Evolutionary conservation across 1,140 invertebrate species (phyloP).

Genomic region (Oedothorax gibbosus): DNA sequence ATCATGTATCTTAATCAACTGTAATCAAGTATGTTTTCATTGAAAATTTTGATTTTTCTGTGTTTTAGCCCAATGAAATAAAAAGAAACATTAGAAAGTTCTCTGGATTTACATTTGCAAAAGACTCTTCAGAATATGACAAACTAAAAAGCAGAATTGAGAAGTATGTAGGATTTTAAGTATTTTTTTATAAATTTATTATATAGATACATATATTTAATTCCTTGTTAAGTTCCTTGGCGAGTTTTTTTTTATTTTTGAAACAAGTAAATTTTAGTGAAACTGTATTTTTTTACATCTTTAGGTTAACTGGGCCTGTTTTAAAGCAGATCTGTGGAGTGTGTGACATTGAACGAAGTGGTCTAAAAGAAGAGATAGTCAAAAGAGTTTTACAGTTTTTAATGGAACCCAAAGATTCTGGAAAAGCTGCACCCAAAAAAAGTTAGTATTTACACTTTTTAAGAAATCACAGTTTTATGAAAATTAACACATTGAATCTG

Average conservation of each 20-base stretch:
- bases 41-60: constrained; percentile 3
- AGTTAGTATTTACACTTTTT: constrained; percentile 51
- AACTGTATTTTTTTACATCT: constrained; percentile 33
- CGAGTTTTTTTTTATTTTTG: too few species aligned
- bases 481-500: too few species aligned
- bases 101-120: constrained; percentile 69
- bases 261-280: too few species aligned
- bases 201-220: too few species aligned
- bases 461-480: neutral
- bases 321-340: constrained; percentile 67
- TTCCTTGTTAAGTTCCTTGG: too few species aligned
- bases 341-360: constrained; percentile 66
- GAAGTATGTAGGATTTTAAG: constrained; percentile 65
- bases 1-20: too few species aligned
- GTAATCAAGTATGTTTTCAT: too few species aligned
- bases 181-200: too few species aligned
- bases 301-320: constrained; percentile 63
- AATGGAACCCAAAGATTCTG: constrained; percentile 65
- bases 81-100: constrained; percentile 69
- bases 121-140: constrained; percentile 67
- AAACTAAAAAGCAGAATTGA: constrained; percentile 65
- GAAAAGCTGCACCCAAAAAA: constrained; percentile 64
- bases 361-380: constrained; percentile 67
- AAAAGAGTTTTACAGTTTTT: constrained; percentile 67
- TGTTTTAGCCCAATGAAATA: constrained; percentile 66